Base-by-base conservation (phyloP, 1,140 invertebrate genomes). In the Matsumurasca onukii region DNA sequence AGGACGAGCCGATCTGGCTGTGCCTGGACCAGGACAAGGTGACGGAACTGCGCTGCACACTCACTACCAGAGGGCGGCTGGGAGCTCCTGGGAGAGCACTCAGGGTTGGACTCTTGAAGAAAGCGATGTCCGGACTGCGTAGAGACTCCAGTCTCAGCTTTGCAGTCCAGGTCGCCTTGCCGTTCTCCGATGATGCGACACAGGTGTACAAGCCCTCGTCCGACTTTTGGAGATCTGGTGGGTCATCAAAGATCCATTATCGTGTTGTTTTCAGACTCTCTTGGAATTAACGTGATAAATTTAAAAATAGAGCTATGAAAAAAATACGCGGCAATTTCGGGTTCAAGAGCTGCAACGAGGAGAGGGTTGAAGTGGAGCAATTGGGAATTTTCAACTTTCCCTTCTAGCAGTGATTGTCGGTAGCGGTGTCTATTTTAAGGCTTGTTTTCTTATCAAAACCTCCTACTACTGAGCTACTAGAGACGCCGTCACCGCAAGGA, bases 111-210 rank as follows among this genome's bases (percentile, higher is more conserved):
- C 90, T 88, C 72, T 91, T 85, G 75, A 91, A 91, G 79, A 93
- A 93, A 72, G 90, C 88, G n/a, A 91, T 90, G 74, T 91, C 92
- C 13, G 91, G 90, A 81, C 94, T 93, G 70, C 88, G 91, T 17
- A 91, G 90, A 70, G 86, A 84, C 75, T 91, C 89, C 0, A 96
- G 91, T 51, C 86, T 80, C 2, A 97, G 81, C 29, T 86, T 85
- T 1, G 92, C 92, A 70, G 87, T 90, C 93, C 93, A 95, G 0
- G 91, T 89, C 51, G 93, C 92, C 82, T 91, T 88, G 66, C 94
- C 91, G 31, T 92, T 91, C 65, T 87, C 86, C n/a, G 91, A 92
- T 0, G 89, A 90, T 2, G 91, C 92, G 30, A 91, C 88, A 78
- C 93, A 92, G 0, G 92, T 91, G 80, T 95, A 93, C 45, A 91